Base-by-base conservation (phyloP, 2,113 vertebrate species). In the Camelus bactrianus region DNA sequence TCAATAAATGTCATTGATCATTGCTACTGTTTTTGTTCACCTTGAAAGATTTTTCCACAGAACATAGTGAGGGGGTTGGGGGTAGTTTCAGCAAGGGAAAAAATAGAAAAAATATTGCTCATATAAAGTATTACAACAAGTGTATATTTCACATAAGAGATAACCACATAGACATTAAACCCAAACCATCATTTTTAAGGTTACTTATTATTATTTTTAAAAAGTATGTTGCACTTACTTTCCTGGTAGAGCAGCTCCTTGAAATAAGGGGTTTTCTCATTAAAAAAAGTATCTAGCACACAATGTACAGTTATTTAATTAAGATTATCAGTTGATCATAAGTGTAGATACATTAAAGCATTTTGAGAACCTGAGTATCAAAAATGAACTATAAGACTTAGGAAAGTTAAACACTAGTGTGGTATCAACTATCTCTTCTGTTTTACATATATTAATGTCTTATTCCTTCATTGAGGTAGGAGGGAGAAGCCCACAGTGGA, bases 381-480 rank as follows among this genome's bases (percentile, higher is more conserved):
- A 42, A 62, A 76, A 73, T 46, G 46, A 91, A 88, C 50, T 72
- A 58, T 13, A 86, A 77, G 38, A 85, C 52, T 54, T 50, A 77
- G 17, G 69, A 35, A 96, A 79, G 20, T 89, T 84, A 89, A 90
- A 82, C 46, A 64, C 38, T 56, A 82, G 89, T 52, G 6, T 30
- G 32, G 17, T 46, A 89, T 46, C 6, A 89, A 88, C 1, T 64
- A 5, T 3, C 24, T 38, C 1, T 54, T 80, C 15, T n/a, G 24
- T 72, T 91, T 95, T 82, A n/a, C 30, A 52, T 77, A 67, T 72
- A 65, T 76, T 52, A 65, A 92, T 70, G 14, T 81, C 75, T 91
- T 64, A 72, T 50, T 90, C 17, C 69, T 95, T 94, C 80, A 84
- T 22, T 52, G n/a, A 92, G 42, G 20, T 32, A 73, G 42, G 24